These are phyloP conservation scores for Bombus polaris DNA, from an alignment of 1,140 invertebrate genomes.

Conservation along the genomic window DNA sequence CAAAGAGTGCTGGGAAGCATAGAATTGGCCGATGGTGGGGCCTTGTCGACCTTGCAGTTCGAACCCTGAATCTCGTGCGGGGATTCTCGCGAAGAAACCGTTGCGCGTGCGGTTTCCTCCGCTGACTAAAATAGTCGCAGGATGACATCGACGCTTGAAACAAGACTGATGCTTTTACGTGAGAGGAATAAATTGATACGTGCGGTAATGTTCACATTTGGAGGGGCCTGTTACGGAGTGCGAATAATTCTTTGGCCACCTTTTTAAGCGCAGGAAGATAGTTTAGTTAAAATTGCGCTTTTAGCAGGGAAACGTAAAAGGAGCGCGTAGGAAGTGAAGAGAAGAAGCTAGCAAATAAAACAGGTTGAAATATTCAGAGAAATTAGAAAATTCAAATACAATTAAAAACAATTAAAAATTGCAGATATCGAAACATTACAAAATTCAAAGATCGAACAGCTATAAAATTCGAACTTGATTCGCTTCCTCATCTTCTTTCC, in stretches of 20 bases:
- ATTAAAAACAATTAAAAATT: no score
- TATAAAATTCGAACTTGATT: no score
- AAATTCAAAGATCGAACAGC: no score
- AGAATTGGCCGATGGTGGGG: slow-evolving; percentile 42
- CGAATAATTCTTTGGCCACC: background rate
- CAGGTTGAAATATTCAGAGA: no score
- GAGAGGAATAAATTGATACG: background rate
- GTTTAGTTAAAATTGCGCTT: background rate
- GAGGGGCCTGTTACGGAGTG: background rate
- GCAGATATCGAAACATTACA: no score
- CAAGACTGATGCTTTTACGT: background rate
- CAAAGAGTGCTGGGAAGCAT: slow-evolving; percentile 71
- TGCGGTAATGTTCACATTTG: background rate
- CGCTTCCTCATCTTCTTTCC: no score
- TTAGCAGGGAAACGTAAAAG: no score
- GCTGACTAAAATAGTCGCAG: background rate
- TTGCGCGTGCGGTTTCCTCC: slow-evolving; percentile 2
- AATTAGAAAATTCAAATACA: no score
- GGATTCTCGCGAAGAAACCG: slow-evolving; percentile 3
- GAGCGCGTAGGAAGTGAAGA: no score
- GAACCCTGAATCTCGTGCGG: slow-evolving; percentile 31
- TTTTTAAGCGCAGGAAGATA: no score
- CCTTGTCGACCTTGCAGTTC: slow-evolving; percentile 72
- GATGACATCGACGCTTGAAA: no score
- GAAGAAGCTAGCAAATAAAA: no score